Base-by-base conservation (phyloP, 2,888 invertebrate genomes). In the Crepidodera aurea region DNA sequence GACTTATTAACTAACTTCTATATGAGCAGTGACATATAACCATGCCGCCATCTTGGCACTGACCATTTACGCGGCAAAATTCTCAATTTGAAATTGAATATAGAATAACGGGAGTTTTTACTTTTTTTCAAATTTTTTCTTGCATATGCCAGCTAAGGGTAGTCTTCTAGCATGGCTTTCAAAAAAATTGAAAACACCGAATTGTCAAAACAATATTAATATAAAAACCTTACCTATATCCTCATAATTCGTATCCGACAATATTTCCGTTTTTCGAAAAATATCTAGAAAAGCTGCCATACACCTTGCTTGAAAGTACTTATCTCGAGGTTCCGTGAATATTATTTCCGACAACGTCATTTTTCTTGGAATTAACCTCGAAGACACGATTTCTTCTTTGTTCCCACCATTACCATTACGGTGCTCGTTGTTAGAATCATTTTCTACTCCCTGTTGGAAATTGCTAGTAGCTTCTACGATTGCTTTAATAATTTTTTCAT, bases 181-280 rank as follows among this genome's bases (percentile, higher is more conserved):
- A n/a, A n/a, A n/a, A n/a, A n/a, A n/a, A n/a, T n/a, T n/a, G n/a
- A n/a, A n/a, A n/a, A n/a, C n/a, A n/a, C n/a, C n/a, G n/a, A n/a
- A n/a, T n/a, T n/a, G n/a, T n/a, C n/a, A n/a, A n/a, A n/a, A n/a
- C n/a, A n/a, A 5, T 25, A 25, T 25, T 25, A 10, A 29, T 29
- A 10, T 2, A 34, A 34, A 34, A 34, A 4, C 13, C 60, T 51
- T 62, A 67, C 67, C 67, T 8, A 58, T 29, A 6, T 67, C 67
- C 29, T 67, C 67, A 13, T 61, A 59, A 51, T 54, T 65, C 6
- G 61, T 39, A n/a, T 67, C 65, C 0, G 64, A 50, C 18, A 57
- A 10, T 2, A 51, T 34, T 16, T 67, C 67, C 1, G 62, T 53
- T 46, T 54, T 64, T 29, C 40, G 51, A 19, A 67, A 64, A 58